A percentile compares a stretch with the other conserved stretches of the same genome.
Evolutionary conservation across 1,140 invertebrate genomes (phyloP).

Genomic region (Ooceraea biroi): DNA sequence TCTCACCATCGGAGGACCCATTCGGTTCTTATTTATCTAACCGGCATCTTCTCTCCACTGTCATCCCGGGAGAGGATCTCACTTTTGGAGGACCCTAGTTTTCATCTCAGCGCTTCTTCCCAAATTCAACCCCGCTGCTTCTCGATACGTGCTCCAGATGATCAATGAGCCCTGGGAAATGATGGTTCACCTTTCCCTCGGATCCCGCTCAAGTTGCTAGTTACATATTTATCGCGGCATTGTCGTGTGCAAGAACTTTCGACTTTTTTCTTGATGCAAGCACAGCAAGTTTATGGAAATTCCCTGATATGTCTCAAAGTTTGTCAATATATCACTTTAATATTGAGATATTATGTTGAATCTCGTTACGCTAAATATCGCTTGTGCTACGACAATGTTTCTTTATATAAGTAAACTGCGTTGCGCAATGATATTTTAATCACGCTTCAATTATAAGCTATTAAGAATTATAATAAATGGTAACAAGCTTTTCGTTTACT

Average conservation of each 20-base stretch:
- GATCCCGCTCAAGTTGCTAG: conserved; percentile 59
- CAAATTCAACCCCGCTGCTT: conserved; percentile 45
- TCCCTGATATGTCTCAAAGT: conserved; percentile 36
- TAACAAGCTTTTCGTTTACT: conserved; percentile 11
- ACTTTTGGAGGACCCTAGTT: conserved; percentile 49
- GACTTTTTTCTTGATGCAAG: conserved; percentile 2
- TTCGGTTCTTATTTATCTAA: conserved; percentile 52
- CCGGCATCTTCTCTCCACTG: conserved; percentile 6
- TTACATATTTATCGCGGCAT: conserved; percentile 69
- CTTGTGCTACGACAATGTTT: not conserved
- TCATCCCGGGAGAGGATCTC: conserved; percentile 30
- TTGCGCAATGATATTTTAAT: too few species aligned
- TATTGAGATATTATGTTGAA: conserved; percentile 39
- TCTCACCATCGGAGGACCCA: not conserved
- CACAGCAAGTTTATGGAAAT: conserved; percentile 50
- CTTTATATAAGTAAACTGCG: not conserved
- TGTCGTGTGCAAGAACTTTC: conserved; percentile 42
- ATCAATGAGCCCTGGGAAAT: conserved; percentile 66
- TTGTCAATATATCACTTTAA: conserved; percentile 53
- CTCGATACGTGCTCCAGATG: conserved; percentile 64
- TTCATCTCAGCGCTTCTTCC: conserved; percentile 48
- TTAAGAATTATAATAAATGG: not conserved
- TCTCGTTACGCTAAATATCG: conserved; percentile 20
- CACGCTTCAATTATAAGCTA: too few species aligned
- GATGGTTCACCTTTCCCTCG: conserved; percentile 54